These are phyloP conservation scores for Rhinopithecus roxellana DNA, from an alignment of 2,113 vertebrate genomes.

Conservation along the genomic window DNA sequence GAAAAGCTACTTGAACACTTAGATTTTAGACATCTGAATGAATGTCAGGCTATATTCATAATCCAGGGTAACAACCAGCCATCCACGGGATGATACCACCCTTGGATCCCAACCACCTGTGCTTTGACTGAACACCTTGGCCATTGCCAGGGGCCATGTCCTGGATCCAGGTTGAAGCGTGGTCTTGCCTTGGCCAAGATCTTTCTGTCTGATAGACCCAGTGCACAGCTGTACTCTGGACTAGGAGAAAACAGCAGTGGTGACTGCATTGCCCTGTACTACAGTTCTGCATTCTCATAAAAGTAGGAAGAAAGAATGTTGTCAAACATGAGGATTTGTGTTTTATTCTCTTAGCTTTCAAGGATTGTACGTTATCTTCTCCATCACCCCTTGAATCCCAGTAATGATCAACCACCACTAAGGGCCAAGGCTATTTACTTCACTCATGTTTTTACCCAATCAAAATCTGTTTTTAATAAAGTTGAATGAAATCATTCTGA, in stretches of 20 bases:
- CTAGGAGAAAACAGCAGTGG: neutral
- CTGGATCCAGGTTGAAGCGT: neutral
- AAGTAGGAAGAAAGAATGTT: neutral
- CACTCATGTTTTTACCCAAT: neutral
- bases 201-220: neutral
- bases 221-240: neutral
- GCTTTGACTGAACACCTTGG: neutral
- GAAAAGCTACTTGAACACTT: neutral
- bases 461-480: slow-evolving; percentile 38
- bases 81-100: neutral
- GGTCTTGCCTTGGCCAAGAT: neutral
- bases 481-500: slow-evolving; percentile 7
- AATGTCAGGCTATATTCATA: neutral
- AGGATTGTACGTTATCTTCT: neutral
- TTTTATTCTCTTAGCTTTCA: neutral
- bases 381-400: neutral
- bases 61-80: neutral
- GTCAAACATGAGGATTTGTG: neutral
- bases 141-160: neutral
- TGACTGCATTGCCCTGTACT: neutral
- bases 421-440: neutral
- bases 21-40: neutral
- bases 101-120: neutral
- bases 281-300: neutral
- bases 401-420: neutral